These are phyloP conservation scores for Eulemur rufifrons DNA, from an alignment of 2,113 vertebrate species.

Conservation along the genomic window DNA sequence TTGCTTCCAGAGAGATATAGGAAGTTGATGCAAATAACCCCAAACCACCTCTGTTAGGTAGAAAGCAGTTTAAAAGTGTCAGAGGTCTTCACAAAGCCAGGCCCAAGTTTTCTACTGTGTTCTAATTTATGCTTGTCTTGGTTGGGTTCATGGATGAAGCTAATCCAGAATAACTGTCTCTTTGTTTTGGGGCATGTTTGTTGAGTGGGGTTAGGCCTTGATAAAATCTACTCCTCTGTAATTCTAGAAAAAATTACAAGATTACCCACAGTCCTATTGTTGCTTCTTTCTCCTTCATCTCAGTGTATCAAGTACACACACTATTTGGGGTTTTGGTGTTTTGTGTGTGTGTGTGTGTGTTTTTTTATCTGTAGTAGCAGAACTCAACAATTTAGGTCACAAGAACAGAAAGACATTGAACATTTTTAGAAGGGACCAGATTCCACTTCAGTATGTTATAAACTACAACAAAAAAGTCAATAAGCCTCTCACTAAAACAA, in stretches of 20 bases:
- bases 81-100: neutral
- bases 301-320: neutral
- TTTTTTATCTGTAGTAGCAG: neutral
- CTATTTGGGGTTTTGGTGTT: neutral
- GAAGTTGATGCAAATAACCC: neutral
- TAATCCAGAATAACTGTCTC: neutral
- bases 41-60: neutral
- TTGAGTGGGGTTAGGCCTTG: neutral
- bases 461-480: neutral
- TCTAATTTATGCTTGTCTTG: neutral
- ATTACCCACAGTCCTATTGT: neutral
- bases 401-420: neutral
- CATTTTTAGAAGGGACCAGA: neutral
- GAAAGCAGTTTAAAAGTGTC: neutral
- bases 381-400: neutral
- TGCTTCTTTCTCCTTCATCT: neutral
- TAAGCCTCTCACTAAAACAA: neutral
- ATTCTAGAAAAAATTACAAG: neutral
- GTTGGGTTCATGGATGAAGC: neutral
- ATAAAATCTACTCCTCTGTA: neutral
- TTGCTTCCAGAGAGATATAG: neutral
- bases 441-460: neutral
- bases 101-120: neutral
- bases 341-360: no score
- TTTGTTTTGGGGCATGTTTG: neutral